Percentiles rank a stretch among this genome's conserved stretches.
Evolutionary conservation across 2,797 vertebrate species (phyloP).

Genomic region (Sibirionetta formosa): DNA sequence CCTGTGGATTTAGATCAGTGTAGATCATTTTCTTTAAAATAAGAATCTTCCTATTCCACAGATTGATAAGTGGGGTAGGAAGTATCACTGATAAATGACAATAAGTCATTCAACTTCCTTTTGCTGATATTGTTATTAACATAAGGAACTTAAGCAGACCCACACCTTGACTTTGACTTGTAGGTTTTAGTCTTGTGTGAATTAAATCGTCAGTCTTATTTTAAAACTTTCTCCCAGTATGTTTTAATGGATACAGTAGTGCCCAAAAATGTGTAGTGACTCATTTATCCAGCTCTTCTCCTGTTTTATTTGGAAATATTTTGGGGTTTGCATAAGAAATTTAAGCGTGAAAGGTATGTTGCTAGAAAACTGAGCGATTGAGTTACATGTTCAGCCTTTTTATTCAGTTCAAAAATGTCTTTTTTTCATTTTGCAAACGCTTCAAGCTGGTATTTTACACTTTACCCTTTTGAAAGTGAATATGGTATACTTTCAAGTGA

Average conservation of each 20-base stretch:
- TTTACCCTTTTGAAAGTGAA: background rate
- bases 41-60: background rate
- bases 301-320: background rate
- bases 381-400: background rate
- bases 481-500: background rate
- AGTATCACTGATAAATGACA: no score
- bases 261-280: accelerated
- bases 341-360: background rate
- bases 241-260: background rate
- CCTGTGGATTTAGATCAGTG: background rate
- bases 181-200: background rate
- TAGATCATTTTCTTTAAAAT: background rate
- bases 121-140: background rate
- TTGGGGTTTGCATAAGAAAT: background rate
- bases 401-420: background rate
- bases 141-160: background rate
- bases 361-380: background rate
- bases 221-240: background rate
- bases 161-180: background rate
- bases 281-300: background rate
- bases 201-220: background rate
- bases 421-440: background rate
- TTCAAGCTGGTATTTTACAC: background rate
- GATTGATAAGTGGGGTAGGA: no score
- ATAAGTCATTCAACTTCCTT: background rate